Evolutionary conservation across 1,140 invertebrate genomes (phyloP), one percentile per base, ranked within the genome.

Genomic region (Drosophila jambulina): DNA sequence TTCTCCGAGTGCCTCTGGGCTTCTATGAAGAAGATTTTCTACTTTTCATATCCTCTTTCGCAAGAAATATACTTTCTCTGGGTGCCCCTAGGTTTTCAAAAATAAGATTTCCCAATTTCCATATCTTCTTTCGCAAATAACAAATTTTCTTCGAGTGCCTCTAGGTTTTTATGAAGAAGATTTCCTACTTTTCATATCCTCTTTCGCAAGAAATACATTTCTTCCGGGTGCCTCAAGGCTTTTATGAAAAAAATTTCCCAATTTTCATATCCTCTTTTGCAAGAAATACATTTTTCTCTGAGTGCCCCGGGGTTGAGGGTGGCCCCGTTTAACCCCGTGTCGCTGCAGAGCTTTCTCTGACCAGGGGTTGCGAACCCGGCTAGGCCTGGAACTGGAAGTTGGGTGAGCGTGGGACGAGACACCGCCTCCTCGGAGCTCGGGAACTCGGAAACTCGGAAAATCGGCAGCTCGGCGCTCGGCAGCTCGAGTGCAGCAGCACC

Each of bases 301-400:
- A 49, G 42, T 45, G 58, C 5, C 10, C 12, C 8, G 12, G 6
- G 8, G 34, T 42, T 32, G 19, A 45, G 49, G 42, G 69, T 59
- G 53, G 23, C 67, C n/a, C 40, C 23, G 19, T 21, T n/a, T 21
- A 36, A 38, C 40, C 65, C 51, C 51, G 15, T 34, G 12, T 15
- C 3, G n/a, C 6, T 1, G 29, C 6, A 1, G 21, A 78, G 75
- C 75, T 78, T 78, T 78, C 13, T 4, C 3, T 25, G 53, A 3
- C 34, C 4, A 40, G 5, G 43, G 75, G 75, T 78, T 69, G 25
- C 10, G 10, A 80, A 65, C 75, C 36, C 48, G 34, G 49, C 67
- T 79, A 40, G 10, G n/a, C 13, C 76, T 79, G 76, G 60, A 79
- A 61, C 68, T 79, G 76, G 76, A 72, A 79, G 25, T 5, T 2